These are phyloP conservation scores for Actenoides lindsayi DNA, from an alignment of 2,113 vertebrate species.

Conservation along the genomic window DNA sequence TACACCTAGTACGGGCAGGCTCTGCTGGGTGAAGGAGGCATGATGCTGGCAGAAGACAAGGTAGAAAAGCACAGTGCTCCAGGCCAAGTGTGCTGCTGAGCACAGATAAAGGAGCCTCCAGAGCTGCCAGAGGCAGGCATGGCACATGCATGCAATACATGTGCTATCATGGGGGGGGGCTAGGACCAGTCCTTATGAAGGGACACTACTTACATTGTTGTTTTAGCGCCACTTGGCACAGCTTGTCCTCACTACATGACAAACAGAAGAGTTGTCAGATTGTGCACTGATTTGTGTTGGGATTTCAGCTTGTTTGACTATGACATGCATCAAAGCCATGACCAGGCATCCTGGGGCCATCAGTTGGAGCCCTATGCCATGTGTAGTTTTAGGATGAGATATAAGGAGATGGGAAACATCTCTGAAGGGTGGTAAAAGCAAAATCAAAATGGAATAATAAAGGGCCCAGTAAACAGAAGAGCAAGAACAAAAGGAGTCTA, in stretches of 20 bases:
- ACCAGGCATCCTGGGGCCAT: neutral
- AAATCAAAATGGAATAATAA: neutral
- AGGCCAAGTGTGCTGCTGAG: neutral
- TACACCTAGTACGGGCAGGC: neutral
- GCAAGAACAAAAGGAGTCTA: neutral
- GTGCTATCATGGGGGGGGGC: neutral
- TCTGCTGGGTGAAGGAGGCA: neutral
- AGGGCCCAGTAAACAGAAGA: neutral
- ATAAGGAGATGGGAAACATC: neutral
- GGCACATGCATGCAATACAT: rapidly evolving
- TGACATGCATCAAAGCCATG: neutral
- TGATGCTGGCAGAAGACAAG: neutral
- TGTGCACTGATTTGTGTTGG: neutral
- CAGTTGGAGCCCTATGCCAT: neutral
- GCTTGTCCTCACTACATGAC: neutral
- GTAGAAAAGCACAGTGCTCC: neutral
- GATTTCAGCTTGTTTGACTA: neutral
- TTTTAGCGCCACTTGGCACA: neutral
- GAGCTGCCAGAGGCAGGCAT: neutral
- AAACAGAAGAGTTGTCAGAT: neutral
- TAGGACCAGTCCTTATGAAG: neutral
- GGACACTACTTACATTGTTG: neutral
- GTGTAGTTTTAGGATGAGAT: neutral
- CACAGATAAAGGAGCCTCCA: neutral
- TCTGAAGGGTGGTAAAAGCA: neutral